phyloP scores from a whole-genome alignment of 2,113 vertebrate species.

The Salminus brasiliensis region DNA sequence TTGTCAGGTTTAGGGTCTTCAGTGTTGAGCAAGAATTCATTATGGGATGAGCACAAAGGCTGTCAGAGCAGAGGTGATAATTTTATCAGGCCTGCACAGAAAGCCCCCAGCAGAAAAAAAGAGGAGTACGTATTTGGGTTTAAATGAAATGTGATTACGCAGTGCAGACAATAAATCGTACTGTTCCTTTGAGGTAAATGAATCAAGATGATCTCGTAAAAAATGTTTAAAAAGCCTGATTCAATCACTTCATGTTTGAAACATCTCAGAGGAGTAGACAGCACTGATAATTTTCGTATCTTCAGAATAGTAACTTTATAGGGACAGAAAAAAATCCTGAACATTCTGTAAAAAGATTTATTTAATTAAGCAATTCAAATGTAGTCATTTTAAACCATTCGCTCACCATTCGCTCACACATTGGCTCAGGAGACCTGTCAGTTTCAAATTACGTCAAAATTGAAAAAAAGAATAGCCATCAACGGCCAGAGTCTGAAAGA shows the following conservation, averaged over 20 bases:
- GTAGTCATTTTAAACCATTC: too few relatives aligned
- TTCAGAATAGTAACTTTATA: too few relatives aligned
- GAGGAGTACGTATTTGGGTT: slow-evolving; percentile 60
- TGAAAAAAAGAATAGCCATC: slow-evolving; percentile 67
- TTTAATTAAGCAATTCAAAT: too few relatives aligned
- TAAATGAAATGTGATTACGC: slow-evolving; percentile 70
- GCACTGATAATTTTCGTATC: slow-evolving; percentile 66
- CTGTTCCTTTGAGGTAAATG: slow-evolving; percentile 75
- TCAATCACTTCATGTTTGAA: slow-evolving; percentile 71
- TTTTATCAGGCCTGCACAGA: slow-evolving; percentile 71
- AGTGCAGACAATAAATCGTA: slow-evolving; percentile 71
- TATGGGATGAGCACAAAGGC: slow-evolving; percentile 67
- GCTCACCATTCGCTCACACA: too few relatives aligned
- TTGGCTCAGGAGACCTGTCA: too few relatives aligned
- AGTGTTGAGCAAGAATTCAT: slow-evolving; percentile 73
- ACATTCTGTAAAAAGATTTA: too few relatives aligned
- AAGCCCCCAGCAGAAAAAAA: background rate
- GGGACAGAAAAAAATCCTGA: slow-evolving; percentile 70
- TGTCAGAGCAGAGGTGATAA: slow-evolving; percentile 70
- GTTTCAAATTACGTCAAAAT: too few relatives aligned
- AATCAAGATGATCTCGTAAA: slow-evolving; percentile 73
- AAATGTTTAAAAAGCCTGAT: slow-evolving; percentile 63
- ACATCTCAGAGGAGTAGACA: slow-evolving; percentile 57
- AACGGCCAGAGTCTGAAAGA: too few relatives aligned
- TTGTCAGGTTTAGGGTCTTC: slow-evolving; percentile 76